A percentile compares a stretch with the other conserved stretches of the same genome.
These are phyloP conservation scores for Psephotus haematonotus DNA, from an alignment of 2,113 vertebrate genomes.

Conservation along the genomic window DNA sequence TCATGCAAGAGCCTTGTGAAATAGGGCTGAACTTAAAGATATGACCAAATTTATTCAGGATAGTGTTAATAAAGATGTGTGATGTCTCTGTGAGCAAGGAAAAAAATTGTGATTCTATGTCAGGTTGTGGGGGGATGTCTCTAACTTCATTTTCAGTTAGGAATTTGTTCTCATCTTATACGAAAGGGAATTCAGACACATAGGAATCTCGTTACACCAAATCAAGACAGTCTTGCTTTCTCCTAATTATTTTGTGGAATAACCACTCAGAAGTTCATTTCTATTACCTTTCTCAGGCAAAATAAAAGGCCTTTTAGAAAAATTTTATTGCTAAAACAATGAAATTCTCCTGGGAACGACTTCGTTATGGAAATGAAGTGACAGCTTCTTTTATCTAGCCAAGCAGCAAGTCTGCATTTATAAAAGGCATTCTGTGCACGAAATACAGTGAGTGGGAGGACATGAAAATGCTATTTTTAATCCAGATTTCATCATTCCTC, in stretches of 20 bases:
- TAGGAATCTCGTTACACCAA: slow-evolving; percentile 40
- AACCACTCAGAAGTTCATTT: slow-evolving; percentile 74
- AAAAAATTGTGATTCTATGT: background rate
- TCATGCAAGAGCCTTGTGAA: background rate
- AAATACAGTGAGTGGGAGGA: slow-evolving; percentile 78
- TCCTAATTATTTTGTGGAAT: slow-evolving; percentile 70
- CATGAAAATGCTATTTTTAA: slow-evolving; percentile 80
- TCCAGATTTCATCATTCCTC: slow-evolving; percentile 71
- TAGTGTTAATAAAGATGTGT: background rate
- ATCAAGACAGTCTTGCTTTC: slow-evolving; percentile 30
- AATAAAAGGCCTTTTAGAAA: slow-evolving; percentile 77
- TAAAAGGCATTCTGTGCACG: slow-evolving; percentile 76
- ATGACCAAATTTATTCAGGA: background rate
- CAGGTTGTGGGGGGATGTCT: background rate
- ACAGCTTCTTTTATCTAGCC: slow-evolving; percentile 80
- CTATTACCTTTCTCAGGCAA: slow-evolving; percentile 75
- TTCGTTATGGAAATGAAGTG: slow-evolving; percentile 79
- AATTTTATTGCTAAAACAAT: slow-evolving; percentile 82
- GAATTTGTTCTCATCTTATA: background rate
- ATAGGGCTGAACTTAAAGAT: background rate
- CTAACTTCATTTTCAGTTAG: background rate
- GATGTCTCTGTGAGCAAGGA: background rate
- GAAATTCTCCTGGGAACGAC: slow-evolving; percentile 74
- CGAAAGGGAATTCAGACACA: slow-evolving; percentile 12
- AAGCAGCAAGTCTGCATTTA: slow-evolving; percentile 79